A percentile compares a stretch with the other conserved stretches of the same genome.
Conservation (phyloP, 1,140 invertebrate species). For the Bombyx mori region DNA sequence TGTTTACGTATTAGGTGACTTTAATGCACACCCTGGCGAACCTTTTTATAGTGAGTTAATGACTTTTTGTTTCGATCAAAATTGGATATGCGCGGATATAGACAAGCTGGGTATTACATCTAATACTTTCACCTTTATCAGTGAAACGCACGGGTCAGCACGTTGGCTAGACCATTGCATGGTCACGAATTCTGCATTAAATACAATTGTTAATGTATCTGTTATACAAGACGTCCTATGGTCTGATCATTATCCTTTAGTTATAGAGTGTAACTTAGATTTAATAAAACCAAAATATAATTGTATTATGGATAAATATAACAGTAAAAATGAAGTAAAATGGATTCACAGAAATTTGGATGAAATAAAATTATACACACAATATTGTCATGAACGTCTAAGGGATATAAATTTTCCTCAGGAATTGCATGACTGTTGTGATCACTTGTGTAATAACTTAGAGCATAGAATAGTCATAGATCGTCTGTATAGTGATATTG, state of each 20-base stretch:
- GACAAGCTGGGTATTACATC: constrained; percentile 8
- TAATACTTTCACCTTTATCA: constrained; percentile 18
- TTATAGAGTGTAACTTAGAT: constrained; percentile 11
- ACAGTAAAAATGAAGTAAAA: too few species aligned
- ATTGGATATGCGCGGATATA: constrained; percentile 18
- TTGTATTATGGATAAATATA: too few species aligned
- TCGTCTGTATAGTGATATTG: constrained; percentile 14
- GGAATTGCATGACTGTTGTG: constrained; percentile 10
- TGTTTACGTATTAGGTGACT: constrained; percentile 19
- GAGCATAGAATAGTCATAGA: constrained; percentile 10
- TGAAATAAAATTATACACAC: constrained; percentile 12
- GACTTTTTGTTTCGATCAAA: constrained; percentile 14
- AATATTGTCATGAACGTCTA: constrained; percentile 9
- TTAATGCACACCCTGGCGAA: constrained; percentile 18
- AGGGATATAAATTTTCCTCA: constrained; percentile 13
- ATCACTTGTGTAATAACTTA: constrained; percentile 4
- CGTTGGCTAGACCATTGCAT: constrained; percentile 22
- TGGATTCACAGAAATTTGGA: constrained; percentile 11
- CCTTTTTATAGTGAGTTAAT: constrained; percentile 17
- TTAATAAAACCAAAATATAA: constrained; percentile 5
- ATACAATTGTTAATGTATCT: constrained; percentile 9
- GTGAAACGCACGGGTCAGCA: constrained; percentile 17
- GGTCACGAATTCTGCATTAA: constrained; percentile 11
- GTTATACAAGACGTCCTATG: constrained; percentile 18
- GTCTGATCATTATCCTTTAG: constrained; percentile 21